Evolutionary conservation across 2,113 vertebrate species (phyloP).

Genomic region (Echinops telfairi): DNA sequence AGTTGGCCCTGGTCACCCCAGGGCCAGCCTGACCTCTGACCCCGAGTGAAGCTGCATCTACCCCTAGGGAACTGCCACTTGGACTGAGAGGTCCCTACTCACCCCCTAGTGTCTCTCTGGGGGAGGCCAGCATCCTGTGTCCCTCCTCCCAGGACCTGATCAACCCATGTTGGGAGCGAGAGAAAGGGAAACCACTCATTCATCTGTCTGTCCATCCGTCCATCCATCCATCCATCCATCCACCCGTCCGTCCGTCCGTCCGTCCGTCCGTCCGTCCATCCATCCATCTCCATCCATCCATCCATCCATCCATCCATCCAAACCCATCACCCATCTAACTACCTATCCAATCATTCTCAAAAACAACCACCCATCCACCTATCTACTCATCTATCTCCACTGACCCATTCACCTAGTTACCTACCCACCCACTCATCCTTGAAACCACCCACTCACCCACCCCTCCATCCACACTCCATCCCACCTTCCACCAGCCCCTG

Average conservation of each 20-base stretch:
- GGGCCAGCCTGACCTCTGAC: no score
- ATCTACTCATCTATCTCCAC: no score
- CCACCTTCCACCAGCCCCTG: no score
- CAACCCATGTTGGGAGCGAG: no score
- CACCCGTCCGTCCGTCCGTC: background rate
- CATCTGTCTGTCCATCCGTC: accelerated
- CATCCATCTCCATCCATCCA: background rate
- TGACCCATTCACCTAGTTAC: background rate
- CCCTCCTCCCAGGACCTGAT: background rate
- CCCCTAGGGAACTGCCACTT: background rate
- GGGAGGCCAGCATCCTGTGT: background rate
- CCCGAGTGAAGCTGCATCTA: background rate
- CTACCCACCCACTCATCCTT: background rate
- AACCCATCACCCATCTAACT: no score
- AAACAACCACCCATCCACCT: no score
- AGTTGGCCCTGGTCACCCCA: background rate
- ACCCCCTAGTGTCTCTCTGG: background rate
- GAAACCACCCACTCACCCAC: background rate
- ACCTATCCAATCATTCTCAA: no score
- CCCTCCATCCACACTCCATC: no score
- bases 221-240: background rate
- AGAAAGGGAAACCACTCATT: background rate
- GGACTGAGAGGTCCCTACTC: background rate
- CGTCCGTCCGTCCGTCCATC: no score
- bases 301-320: no score